These are phyloP conservation scores for Archips crataeganus DNA, from an alignment of 2,888 invertebrate genomes.

Conservation along the genomic window DNA sequence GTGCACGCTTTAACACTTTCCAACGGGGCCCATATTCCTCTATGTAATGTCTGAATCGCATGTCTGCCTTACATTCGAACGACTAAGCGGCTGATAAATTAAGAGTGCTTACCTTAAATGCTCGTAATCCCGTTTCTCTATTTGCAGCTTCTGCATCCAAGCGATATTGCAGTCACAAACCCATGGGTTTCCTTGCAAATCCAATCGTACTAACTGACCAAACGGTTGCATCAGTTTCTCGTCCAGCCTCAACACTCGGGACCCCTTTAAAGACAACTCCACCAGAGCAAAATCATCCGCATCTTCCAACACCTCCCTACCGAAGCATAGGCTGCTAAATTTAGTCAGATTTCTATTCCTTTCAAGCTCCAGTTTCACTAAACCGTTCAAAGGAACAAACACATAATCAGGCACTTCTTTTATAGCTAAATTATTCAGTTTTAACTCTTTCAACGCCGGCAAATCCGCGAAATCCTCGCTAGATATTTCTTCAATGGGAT, in stretches of 20 bases:
- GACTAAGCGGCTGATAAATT: no score
- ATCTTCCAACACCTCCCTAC: conserved; percentile 68
- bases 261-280: conserved; percentile 76
- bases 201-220: conserved; percentile 74
- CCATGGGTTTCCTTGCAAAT: conserved; percentile 88
- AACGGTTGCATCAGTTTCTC: conserved; percentile 73
- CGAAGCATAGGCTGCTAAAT: conserved; percentile 79
- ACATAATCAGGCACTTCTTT: conserved; percentile 81
- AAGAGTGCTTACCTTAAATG: conserved; percentile 73
- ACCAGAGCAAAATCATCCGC: conserved; percentile 75
- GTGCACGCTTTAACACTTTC: no score
- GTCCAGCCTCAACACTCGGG: conserved; percentile 72
- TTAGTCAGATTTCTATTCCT: conserved; percentile 82
- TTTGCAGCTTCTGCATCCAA: conserved; percentile 79
- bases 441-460: conserved; percentile 81
- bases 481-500: conserved; percentile 80
- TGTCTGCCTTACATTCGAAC: no score
- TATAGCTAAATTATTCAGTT: conserved; percentile 85
- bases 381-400: conserved; percentile 82
- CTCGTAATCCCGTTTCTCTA: conserved; percentile 69
- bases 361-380: conserved; percentile 82
- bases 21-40: no score
- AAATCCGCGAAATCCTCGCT: conserved; percentile 80
- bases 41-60: no score
- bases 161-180: conserved; percentile 86